A percentile compares a stretch with the other conserved stretches of the same genome.
Conservation (phyloP, 2,888 invertebrate genomes). For the Harpalus rubripes region DNA sequence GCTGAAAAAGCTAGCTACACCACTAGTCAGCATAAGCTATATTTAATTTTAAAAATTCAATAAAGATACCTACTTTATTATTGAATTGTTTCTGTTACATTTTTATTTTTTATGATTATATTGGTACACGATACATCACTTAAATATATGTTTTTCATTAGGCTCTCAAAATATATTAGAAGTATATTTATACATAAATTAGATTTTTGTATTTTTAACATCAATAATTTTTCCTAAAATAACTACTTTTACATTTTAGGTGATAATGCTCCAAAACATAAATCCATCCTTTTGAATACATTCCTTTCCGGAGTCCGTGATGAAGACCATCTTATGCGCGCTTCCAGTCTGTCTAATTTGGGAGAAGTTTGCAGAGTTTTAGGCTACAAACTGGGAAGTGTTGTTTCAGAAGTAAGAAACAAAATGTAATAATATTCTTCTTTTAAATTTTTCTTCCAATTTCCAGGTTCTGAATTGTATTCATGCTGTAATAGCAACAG, state of each 20-base stretch:
- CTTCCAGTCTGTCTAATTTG: conserved; percentile 90
- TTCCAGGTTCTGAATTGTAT: conserved; percentile 85
- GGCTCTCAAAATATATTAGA: no score
- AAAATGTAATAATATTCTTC: conserved; percentile 58
- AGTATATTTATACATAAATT: no score
- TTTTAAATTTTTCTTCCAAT: conserved; percentile 32
- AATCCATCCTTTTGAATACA: conserved; percentile 84
- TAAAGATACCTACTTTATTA: no score
- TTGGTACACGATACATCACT: no score
- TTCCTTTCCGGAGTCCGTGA: conserved; percentile 86
- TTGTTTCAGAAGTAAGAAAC: conserved; percentile 84
- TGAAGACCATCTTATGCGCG: conserved; percentile 85
- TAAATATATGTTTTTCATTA: no score
- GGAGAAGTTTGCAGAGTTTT: conserved; percentile 89
- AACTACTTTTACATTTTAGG: conserved; percentile 78
- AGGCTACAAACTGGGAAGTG: conserved; percentile 85
- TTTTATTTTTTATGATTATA: no score
- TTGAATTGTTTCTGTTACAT: no score
- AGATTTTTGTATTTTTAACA: no score
- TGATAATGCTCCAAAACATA: conserved; percentile 85
- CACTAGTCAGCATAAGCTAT: no score
- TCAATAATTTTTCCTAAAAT: no score
- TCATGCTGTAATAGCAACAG: conserved; percentile 84
- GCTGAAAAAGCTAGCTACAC: no score
- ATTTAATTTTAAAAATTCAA: no score